Evolutionary conservation across 2,797 vertebrate genomes (phyloP).

Genomic region (Hylomyscus alleni): DNA sequence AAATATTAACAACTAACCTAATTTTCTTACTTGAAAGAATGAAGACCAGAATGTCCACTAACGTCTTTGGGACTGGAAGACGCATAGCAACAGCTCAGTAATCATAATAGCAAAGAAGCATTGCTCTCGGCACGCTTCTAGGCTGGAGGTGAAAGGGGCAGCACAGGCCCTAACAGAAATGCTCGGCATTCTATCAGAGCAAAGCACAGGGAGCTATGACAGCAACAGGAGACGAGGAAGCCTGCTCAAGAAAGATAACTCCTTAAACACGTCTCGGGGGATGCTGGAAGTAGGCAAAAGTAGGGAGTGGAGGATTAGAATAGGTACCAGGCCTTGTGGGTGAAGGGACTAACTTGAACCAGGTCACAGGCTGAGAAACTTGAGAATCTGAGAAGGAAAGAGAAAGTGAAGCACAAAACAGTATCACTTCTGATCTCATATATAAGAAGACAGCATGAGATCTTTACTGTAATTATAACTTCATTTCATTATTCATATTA

Average conservation of each 20-base stretch:
- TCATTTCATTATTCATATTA: conserved; percentile 8
- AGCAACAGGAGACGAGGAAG: not conserved
- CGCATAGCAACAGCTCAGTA: not conserved
- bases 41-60: not conserved
- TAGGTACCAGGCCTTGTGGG: not conserved
- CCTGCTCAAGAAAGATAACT: not conserved
- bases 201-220: not conserved
- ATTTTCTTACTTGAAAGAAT: conserved; percentile 42
- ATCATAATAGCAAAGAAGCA: not conserved
- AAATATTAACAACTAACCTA: not conserved
- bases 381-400: not conserved
- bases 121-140: not conserved
- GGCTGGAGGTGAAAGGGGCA: not conserved
- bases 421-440: not conserved
- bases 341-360: not conserved
- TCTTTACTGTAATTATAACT: not conserved
- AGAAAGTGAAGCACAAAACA: not conserved
- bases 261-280: not conserved
- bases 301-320: not conserved
- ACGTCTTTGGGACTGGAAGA: not conserved
- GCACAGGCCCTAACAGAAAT: not conserved
- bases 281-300: not conserved
- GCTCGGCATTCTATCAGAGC: not conserved
- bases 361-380: not conserved
- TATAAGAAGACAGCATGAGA: not conserved